A percentile compares a stretch with the other conserved stretches of the same genome.
Evolutionary conservation across 2,888 invertebrate species (phyloP).

Genomic region (Eristalis arbustorum): DNA sequence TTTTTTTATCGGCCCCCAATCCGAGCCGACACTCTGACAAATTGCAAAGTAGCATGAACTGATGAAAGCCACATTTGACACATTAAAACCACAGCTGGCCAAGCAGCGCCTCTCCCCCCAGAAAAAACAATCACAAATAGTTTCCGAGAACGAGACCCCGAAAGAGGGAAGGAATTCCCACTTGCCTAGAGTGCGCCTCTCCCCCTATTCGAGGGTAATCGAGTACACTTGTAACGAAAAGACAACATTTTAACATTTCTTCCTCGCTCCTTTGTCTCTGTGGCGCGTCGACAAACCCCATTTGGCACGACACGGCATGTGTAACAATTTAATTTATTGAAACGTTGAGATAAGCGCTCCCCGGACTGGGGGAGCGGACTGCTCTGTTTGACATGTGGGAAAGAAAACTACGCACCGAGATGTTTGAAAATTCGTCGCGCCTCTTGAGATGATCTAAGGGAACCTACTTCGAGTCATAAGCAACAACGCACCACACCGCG

Average conservation of each 20-base stretch:
- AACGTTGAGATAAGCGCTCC: conserved; percentile 37
- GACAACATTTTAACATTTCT: conserved; percentile 1
- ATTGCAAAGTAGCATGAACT: conserved; percentile 39
- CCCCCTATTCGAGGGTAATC: conserved; percentile 4
- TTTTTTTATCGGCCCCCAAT: conserved; percentile 30
- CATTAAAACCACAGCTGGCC: conserved; percentile 51
- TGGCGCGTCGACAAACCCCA: neutral
- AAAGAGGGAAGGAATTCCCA: conserved; percentile 24
- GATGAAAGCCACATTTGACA: conserved; percentile 45
- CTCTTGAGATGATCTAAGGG: neutral
- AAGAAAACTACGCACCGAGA: neutral
- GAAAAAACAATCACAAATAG: conserved; percentile 2
- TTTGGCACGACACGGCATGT: conserved; percentile 47
- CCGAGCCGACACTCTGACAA: conserved; percentile 38
- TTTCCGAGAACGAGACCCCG: conserved; percentile 4
- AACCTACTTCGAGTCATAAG: neutral
- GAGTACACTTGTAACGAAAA: conserved; percentile 48
- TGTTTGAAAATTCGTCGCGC: neutral
- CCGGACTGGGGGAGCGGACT: conserved; percentile 14
- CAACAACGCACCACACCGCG: neutral
- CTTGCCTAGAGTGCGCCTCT: conserved; percentile 6
- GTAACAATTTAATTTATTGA: conserved; percentile 57
- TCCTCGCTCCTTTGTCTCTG: neutral
- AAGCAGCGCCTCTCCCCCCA: conserved; percentile 4
- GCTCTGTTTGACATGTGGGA: conserved; percentile 15